Base-by-base conservation (phyloP, 2,113 vertebrate genomes). In the Cygnus atratus region DNA sequence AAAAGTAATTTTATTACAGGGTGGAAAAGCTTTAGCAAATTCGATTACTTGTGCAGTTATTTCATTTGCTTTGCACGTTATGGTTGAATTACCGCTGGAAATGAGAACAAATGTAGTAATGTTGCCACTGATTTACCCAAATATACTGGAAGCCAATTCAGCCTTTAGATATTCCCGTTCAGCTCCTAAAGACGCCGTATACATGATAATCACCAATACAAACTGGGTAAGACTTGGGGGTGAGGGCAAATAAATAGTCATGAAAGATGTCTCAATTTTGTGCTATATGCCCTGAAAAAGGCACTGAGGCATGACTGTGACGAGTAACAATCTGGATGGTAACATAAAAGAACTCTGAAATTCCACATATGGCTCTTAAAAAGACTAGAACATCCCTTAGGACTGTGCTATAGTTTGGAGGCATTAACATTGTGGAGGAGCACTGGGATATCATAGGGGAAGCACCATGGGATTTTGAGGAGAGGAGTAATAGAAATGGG, bases 401-500 rank as follows among this genome's bases (percentile, higher is more conserved):
- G 87, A 85, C 0, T 46, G 54, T 67, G 65, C 83, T 97, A 67
- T 13, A 90, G 67, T 87, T 83, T 70, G 89, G 84, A 91, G 81
- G 9, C 28, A 92, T 54, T 62, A 92, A 50, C 58, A 54, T 5
- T 62, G 67, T 63, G 59, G 71, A 94, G 82, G 50, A 94, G 71
- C 24, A 66, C 2, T 80, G 74, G 89, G 63, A 89, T 92, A 88
- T 87, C 68, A 67, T 88, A 93, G 86, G 83, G 52, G 43, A 63
- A 91, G 74, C 54, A 90, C 70, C 84, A 84, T 78, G 88, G 91
- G 92, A 89, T 88, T 91, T 82, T 89, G 81, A 90, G 59, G 37
- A 95, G 65, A 39, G 80, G 61, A 96, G 87, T 83, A 95, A 95
- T 6, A 95, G 71, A 77, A 94, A 79, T 31, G 55, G 94, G 78